phyloP scores from a whole-genome alignment of 2,797 vertebrate species.

The Myoxocephalus aenaeus region DNA sequence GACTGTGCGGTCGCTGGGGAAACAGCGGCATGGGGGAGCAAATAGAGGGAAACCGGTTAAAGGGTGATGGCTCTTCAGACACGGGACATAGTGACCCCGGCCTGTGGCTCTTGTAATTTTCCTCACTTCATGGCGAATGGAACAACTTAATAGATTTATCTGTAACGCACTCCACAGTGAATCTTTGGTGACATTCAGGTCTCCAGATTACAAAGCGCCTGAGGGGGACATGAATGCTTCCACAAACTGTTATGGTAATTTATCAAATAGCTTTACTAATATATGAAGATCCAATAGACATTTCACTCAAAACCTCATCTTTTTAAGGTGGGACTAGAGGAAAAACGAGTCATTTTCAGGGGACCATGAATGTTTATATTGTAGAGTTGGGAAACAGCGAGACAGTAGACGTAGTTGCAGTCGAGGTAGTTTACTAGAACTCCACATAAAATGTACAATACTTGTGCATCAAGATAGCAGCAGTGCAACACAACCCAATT shows the following conservation, averaged over 20 bases:
- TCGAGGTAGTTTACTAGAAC: too few species aligned
- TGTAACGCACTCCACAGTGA: conserved; percentile 11
- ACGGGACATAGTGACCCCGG: conserved; percentile 12
- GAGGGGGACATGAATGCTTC: neutral
- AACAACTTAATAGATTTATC: conserved; percentile 17
- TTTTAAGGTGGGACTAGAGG: neutral
- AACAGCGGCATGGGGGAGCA: conserved; percentile 37
- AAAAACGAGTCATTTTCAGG: neutral
- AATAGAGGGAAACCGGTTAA: conserved; percentile 22
- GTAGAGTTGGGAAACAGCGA: too few species aligned
- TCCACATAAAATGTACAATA: too few species aligned
- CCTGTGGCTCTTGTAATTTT: conserved; percentile 1
- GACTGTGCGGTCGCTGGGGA: conserved; percentile 66
- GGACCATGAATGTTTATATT: neutral
- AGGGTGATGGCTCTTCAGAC: conserved; percentile 34
- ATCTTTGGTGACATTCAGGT: conserved; percentile 11
- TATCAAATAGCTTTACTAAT: neutral
- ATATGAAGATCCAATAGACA: neutral
- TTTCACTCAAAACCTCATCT: neutral
- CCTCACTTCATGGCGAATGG: conserved; percentile 21
- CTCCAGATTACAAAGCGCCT: neutral
- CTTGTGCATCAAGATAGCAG: too few species aligned
- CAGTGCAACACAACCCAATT: too few species aligned
- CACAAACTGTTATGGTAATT: neutral
- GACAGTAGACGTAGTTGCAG: too few species aligned